Evolutionary conservation across 2,113 vertebrate species (phyloP), one percentile per base, ranked within the genome.

Genomic region (Malurus alboscapulatus): DNA sequence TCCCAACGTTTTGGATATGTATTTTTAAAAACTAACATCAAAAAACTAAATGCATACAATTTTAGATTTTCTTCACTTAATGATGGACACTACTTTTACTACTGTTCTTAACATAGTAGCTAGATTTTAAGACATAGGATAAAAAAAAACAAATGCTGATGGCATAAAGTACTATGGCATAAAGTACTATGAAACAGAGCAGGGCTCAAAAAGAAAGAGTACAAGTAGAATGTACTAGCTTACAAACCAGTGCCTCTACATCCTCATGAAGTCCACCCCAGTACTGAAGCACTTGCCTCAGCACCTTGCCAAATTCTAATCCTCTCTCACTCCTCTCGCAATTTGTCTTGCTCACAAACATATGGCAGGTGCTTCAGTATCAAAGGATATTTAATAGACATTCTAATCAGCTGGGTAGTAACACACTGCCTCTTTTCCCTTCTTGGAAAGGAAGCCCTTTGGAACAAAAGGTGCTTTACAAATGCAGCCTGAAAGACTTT

Each of bases 201-300:
- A 76, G n/a, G 22, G 9, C 21, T 68, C 36, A 61, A n/a, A 82
- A 55, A 62, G 32, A 51, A 74, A 80, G 42, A 44, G 48, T 48
- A 53, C n/a, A 24, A 65, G 17, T 32, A 57, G 25, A 22, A 73
- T 17, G n/a, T 4, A 54, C 25, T 6, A 51, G 24, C n/a, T 55
- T 72, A 58, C 12, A 75, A 68, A 55, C 6, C 1, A 1, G n/a
- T 79, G 57, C 12, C 36, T 55, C 34, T 57, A n/a, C 10, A 24
- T 18, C 10, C 12, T 6, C 3, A 0, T 3, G 29, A 87, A 65
- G 63, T 6, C 5, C 19, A 6, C 6, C 40, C 29, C 9, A 1
- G 34, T 1, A 3, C 19, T 4, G 20, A 69, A 17, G 55, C 14
- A 12, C 15, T 42, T 34, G 20, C 44, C 65, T 67, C 48, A 42